Base-by-base conservation (phyloP, 2,113 vertebrate genomes). In the Brevimyrus niger region DNA sequence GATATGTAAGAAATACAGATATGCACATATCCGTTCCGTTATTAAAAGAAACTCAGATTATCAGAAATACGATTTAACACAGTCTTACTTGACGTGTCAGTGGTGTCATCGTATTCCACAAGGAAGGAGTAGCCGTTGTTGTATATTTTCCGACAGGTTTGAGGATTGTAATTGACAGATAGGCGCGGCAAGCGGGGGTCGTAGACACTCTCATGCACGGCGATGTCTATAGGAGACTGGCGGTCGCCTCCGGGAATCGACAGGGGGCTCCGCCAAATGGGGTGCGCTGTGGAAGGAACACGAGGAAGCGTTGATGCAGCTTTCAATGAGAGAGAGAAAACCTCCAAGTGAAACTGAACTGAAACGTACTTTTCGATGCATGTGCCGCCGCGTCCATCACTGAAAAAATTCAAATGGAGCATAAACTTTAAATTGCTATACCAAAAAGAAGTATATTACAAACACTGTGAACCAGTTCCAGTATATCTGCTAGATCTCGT, bases 61-160 rank as follows among this genome's bases (percentile, higher is more conserved):
- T 38, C 10, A 21, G 11, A 76, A 76, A 35, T 42, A 42, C 27
- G 15, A 47, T 44, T 23, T 44, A 13, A 42, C 15, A 76, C 2
- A 87, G 84, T 1, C 96, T 97, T 93, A 99, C 98, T 97, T 91
- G 98, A 99, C 92, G 93, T 97, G 92, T 98, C 97, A 6, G 94
- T 88, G 3, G 97, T 97, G 94, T 99, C 98, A 87, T 99, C 98
- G 69, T 97, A 99, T 94, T 99, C 98, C 0, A 99, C 98, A 6
- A 99, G 96, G 94, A 99, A 99, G 1, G 97, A 98, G 92, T 99
- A 99, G 0, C 98, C 98, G 0, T 99, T 99, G 93, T 99, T 99
- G 97, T 97, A 99, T 92, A 99, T 94, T 50, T 97, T 97, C 19
- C 98, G 97, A 90, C 98, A 98, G 0, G 97, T 98, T 1, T 94